Base-by-base conservation (phyloP, 2,888 invertebrate species). In the Drosophila mayaguana region DNA sequence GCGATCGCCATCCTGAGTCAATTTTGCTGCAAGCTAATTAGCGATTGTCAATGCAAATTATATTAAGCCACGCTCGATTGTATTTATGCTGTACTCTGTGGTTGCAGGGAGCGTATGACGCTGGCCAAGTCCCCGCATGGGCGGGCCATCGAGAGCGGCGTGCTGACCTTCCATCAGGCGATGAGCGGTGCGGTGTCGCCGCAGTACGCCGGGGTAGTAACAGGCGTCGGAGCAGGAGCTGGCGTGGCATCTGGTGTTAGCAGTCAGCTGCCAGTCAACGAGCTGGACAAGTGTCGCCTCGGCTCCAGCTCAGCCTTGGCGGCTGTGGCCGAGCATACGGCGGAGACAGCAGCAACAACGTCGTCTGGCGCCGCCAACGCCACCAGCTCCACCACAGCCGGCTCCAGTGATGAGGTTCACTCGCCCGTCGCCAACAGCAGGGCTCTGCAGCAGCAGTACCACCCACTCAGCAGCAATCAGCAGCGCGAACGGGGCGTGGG, bases 101-200 rank as follows among this genome's bases (percentile, higher is more conserved):
- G 18, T 82, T 80, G 3, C 81, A 92, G 92, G 61, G 93, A 92
- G 59, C 89, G 91, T 65, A 88, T 90, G 66, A 68, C 86, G 11
- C 64, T 89, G 69, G 88, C 83, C 22, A 92, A 91, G 68, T 92
- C 92, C 32, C 91, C 92, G 14, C 32, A 67, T 3, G 73, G 73
- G 0, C 61, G 73, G 60, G 67, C 80, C 66, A 66, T 83, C 42
- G 87, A 82, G 40, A 85, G 88, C 61, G 90, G 92, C 28, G 92
- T 92, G 20, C 78, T 93, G 45, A 92, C 92, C 45, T 91, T 93
- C 66, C 92, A 92, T 65, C 92, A 93, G 63, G 92, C 91, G 18
- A 92, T 92, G 87, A 91, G 91, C 34, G 92, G 92, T 5, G 93
- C 92, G 7, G 92, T 92, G 14, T 92, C 92, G 12, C 93, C 92